These are phyloP conservation scores for Morpho achilles DNA, from an alignment of 2,888 invertebrate species.

Conservation along the genomic window DNA sequence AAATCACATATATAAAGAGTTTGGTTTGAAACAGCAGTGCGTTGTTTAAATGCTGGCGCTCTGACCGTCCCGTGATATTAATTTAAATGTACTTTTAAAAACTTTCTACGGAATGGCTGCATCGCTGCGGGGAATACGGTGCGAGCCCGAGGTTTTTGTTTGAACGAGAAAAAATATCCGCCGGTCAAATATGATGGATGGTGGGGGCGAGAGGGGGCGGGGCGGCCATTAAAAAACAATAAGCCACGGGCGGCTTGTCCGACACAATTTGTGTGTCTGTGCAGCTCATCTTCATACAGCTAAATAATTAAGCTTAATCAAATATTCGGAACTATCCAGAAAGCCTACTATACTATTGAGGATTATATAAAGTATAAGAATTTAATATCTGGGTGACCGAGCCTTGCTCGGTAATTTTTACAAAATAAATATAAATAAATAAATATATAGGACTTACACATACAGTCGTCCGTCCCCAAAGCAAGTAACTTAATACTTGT, in stretches of 20 bases:
- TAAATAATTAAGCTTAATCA: not conserved
- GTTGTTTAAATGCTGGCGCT: not conserved
- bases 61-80: slow-evolving; percentile 49
- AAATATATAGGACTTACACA: too few species aligned
- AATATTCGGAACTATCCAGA: too few species aligned
- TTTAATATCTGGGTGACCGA: too few species aligned
- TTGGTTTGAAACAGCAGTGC: too few species aligned
- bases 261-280: slow-evolving; percentile 61
- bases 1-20: not conserved
- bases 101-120: slow-evolving; percentile 57
- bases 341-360: too few species aligned
- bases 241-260: slow-evolving; percentile 63
- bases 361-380: too few species aligned
- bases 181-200: slow-evolving; percentile 58
- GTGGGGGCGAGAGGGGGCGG: slow-evolving; percentile 60
- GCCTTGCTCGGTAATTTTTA: too few species aligned
- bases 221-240: slow-evolving; percentile 74
- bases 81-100: slow-evolving; percentile 68
- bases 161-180: slow-evolving; percentile 40
- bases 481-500: too few species aligned
- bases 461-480: too few species aligned
- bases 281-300: slow-evolving; percentile 56
- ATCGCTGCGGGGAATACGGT: slow-evolving; percentile 64
- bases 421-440: too few species aligned
- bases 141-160: slow-evolving; percentile 31